Conservation (phyloP, 2,113 vertebrate species). For the Ellobius talpinus region DNA sequence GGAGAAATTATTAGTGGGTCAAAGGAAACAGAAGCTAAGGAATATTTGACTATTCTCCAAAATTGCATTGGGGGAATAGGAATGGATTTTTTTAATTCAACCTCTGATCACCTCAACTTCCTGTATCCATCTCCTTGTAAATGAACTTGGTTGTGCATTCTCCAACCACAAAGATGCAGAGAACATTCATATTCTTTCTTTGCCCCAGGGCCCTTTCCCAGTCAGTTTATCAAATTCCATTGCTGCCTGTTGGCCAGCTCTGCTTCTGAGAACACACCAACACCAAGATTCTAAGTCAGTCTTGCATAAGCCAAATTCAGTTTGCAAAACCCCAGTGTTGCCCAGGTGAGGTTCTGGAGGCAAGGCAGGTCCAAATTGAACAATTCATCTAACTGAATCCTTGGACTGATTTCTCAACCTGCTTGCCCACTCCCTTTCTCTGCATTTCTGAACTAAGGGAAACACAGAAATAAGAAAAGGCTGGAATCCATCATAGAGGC, state of each 20-base stretch:
- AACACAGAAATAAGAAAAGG: conserved; percentile 35
- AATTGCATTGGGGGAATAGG: not conserved
- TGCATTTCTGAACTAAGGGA: conserved; percentile 21
- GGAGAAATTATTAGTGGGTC: conserved; percentile 35
- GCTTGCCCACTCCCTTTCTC: not conserved
- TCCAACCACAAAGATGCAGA: not conserved
- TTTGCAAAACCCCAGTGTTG: conserved; percentile 35
- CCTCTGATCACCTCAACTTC: not conserved
- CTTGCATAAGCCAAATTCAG: conserved; percentile 23
- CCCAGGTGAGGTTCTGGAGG: not conserved
- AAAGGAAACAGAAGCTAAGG: conserved; percentile 30
- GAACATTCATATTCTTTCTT: not conserved
- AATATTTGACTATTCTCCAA: conserved; percentile 10
- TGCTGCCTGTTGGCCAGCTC: not conserved
- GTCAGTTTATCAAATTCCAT: not conserved
- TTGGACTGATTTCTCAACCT: conserved; percentile 10
- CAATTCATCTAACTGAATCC: not conserved
- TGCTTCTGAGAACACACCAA: conserved; percentile 40
- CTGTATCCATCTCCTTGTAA: not conserved
- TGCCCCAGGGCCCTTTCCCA: not conserved
- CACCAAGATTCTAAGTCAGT: conserved; percentile 14
- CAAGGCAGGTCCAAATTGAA: not conserved
- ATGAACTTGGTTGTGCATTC: conserved; percentile 7
- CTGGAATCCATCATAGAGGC: conserved; percentile 63
- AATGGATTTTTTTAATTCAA: conserved; percentile 7